These are phyloP conservation scores for Ricordea florida DNA, from an alignment of 92 coral and sea anemone genomes.

Conservation along the genomic window DNA sequence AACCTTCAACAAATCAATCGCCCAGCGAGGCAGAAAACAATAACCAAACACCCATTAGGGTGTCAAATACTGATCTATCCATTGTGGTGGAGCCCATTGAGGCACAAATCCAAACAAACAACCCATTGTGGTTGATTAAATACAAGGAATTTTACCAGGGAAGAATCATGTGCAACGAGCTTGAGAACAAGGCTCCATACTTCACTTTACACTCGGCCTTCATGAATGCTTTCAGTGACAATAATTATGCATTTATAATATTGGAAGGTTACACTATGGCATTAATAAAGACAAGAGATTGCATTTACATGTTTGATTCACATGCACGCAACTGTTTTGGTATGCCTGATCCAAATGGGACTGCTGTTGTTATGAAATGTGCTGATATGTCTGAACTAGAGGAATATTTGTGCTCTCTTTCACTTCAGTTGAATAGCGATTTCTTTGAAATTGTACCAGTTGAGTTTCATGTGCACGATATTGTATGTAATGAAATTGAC, in stretches of 20 bases:
- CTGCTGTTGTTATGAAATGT: slow-evolving; percentile 80
- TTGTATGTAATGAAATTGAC: too few species aligned
- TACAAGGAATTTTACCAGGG: too few species aligned
- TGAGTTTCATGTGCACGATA: slow-evolving; percentile 9
- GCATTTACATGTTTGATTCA: slow-evolving; percentile 63
- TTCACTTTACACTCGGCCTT: slow-evolving; percentile 36
- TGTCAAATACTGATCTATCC: too few species aligned
- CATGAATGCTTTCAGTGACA: slow-evolving; percentile 34
- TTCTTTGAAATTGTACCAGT: slow-evolving; percentile 65
- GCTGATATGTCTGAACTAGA: slow-evolving; percentile 50
- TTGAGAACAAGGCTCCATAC: slow-evolving; percentile 52
- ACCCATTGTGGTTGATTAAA: too few species aligned
- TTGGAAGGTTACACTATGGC: slow-evolving; percentile 54
- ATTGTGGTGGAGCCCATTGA: too few species aligned
- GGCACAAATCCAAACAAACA: slow-evolving; percentile 30
- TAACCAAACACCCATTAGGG: too few species aligned
- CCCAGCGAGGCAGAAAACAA: too few species aligned
- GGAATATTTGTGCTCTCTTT: slow-evolving; percentile 54
- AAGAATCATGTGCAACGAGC: slow-evolving; percentile 30
- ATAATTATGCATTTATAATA: slow-evolving; percentile 51
- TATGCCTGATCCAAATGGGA: slow-evolving; percentile 68
- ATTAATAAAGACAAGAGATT: slow-evolving; percentile 25
- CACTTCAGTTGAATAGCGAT: slow-evolving; percentile 51
- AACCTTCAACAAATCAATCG: too few species aligned
- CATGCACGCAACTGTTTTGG: slow-evolving; percentile 64